Percentiles rank a stretch among this genome's conserved stretches.
Conservation (phyloP, 2,113 vertebrate genomes). For the Galeopterus variegatus region DNA sequence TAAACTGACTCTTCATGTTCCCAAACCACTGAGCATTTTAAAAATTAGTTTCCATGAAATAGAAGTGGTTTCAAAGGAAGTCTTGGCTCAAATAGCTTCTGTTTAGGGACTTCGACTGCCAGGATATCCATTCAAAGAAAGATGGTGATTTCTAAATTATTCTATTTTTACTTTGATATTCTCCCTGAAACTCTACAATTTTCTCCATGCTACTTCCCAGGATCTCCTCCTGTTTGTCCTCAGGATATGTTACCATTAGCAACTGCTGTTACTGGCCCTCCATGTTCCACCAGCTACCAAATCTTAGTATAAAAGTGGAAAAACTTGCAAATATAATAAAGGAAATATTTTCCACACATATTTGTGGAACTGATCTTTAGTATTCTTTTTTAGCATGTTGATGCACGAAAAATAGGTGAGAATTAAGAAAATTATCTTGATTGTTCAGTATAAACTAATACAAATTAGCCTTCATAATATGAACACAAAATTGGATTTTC, state of each 20-base stretch:
- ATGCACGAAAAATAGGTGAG: neutral
- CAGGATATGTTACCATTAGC: conserved; percentile 70
- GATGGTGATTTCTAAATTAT: conserved; percentile 86
- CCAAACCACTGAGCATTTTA: conserved; percentile 86
- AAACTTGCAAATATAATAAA: conserved; percentile 57
- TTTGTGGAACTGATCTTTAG: neutral
- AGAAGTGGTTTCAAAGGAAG: conserved; percentile 87
- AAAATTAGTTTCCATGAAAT: conserved; percentile 89
- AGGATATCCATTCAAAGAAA: conserved; percentile 80
- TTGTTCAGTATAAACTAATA: neutral
- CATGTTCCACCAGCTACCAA: neutral
- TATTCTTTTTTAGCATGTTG: conserved; percentile 35
- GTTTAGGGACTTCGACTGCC: conserved; percentile 76
- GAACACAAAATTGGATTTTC: neutral
- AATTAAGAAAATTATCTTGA: neutral
- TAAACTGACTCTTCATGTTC: conserved; percentile 87
- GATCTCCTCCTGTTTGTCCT: conserved; percentile 72
- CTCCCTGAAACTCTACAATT: conserved; percentile 82
- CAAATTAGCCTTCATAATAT: neutral
- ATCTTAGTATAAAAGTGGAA: conserved; percentile 33
- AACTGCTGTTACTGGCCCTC: conserved; percentile 31
- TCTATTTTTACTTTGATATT: conserved; percentile 86
- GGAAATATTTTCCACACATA: neutral
- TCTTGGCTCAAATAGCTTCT: conserved; percentile 82
- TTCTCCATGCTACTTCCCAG: conserved; percentile 66